phyloP scores from a whole-genome alignment of 2,888 invertebrate genomes.

The Belgica antarctica region DNA sequence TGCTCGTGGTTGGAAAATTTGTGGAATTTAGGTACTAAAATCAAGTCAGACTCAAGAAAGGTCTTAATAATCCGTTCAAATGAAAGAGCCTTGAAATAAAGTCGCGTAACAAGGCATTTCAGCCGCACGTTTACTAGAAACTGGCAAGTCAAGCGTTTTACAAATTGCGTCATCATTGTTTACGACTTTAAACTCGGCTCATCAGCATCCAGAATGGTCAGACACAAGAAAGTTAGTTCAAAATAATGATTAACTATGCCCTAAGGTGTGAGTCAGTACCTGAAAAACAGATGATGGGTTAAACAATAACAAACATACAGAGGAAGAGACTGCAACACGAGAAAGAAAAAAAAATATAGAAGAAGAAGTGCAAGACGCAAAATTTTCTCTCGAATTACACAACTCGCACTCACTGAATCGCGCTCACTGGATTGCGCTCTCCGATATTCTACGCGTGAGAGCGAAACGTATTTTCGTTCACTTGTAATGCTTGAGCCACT shows the following conservation, averaged over 20 bases:
- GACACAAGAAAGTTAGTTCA: no score
- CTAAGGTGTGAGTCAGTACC: background rate
- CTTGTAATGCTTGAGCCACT: background rate
- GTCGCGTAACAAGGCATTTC: no score
- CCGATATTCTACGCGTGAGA: background rate
- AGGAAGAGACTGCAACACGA: background rate
- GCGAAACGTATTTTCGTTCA: background rate
- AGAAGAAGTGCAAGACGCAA: background rate
- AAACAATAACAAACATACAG: background rate
- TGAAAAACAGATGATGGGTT: background rate
- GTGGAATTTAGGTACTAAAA: no score
- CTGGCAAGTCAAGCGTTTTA: background rate
- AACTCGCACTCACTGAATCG: no score
- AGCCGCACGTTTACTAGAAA: background rate
- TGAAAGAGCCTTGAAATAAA: no score
- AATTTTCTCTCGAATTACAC: background rate
- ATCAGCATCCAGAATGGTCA: no score
- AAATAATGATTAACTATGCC: no score
- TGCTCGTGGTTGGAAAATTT: background rate
- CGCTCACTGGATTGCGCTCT: background rate
- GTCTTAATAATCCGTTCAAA: no score
- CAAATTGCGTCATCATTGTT: conserved; percentile 15
- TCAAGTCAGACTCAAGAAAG: no score
- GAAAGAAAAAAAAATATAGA: background rate
- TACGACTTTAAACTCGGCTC: background rate